phyloP scores from a whole-genome alignment of 2,113 vertebrate genomes.

The Heptranchias perlo region DNA sequence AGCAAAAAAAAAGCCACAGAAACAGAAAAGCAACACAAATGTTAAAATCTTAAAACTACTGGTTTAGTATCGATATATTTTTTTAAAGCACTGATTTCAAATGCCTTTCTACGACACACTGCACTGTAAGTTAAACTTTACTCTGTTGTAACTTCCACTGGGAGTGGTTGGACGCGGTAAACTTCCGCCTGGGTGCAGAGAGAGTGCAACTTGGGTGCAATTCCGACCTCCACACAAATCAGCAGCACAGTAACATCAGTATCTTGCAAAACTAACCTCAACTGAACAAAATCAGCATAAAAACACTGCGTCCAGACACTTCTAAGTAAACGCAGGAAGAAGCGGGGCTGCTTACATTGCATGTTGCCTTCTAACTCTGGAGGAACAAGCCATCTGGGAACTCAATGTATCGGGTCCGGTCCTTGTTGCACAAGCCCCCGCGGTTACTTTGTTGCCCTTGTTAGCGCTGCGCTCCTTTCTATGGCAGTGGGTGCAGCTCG shows the following conservation, averaged over 20 bases:
- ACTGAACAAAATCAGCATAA: not conserved
- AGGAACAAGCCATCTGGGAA: too few species aligned
- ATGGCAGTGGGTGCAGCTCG: accelerated
- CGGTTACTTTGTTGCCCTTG: not conserved
- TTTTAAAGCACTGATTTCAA: not conserved
- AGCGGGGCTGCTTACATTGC: too few species aligned
- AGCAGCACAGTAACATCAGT: not conserved
- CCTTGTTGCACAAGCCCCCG: too few species aligned
- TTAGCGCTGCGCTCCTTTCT: not conserved
- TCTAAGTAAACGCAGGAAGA: too few species aligned
- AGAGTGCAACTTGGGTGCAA: not conserved
- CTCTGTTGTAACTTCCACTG: too few species aligned
- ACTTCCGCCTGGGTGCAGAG: not conserved
- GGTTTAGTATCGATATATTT: too few species aligned
- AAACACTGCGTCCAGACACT: not conserved
- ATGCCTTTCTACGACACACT: not conserved
- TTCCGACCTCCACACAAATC: not conserved
- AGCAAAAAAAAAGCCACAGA: too few species aligned
- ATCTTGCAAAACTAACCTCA: not conserved
- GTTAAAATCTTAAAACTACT: not conserved
- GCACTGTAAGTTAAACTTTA: not conserved
- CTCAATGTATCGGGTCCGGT: not conserved
- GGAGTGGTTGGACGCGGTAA: not conserved
- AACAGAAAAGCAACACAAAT: not conserved
- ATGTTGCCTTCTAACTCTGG: too few species aligned